Evolutionary conservation across 2,797 vertebrate genomes (phyloP), one percentile per base, ranked within the genome.

Genomic region (Parotocinclus haroldoi): DNA sequence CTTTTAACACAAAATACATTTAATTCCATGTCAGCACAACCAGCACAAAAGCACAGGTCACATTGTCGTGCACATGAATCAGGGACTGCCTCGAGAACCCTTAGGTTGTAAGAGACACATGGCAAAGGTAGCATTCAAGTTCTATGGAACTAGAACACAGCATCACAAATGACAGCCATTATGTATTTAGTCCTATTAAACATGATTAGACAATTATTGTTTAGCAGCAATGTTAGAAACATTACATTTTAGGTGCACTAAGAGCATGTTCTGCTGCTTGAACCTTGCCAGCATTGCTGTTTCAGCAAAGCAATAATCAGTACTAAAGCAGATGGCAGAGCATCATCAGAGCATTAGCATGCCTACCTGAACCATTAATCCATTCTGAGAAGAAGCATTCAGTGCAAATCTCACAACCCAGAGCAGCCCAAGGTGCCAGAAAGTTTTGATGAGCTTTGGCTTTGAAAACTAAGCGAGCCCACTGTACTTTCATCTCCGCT

Each of bases 341-440:
- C 57, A 18, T n/a, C n/a, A n/a, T n/a, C n/a, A n/a, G n/a, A 49
- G 66, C 57, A 55, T 66, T 49, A 60, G 57, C 57, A 40, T 61
- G 63, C 60, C 63, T 65, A 71, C 69, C 69, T 54, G 61, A 65
- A 58, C 37, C 7, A 40, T 42, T 71, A 65, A 71, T 71, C 69
- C 50, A 39, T 65, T 71, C 65, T 71, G 46, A 71, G 56, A 54
- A 17, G 18, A 63, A 57, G 16, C n/a, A n/a, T 54, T 71, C 48
- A 46, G 68, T 46, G 16, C 7, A 14, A 54, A 27, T 36, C 68
- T 62, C 5, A 2, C 17, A 53, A 63, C 42, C 54, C 12, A 12
- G 50, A 63, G 57, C 63, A 18, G 37, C 11, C 63, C 44, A 50
- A 42, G 27, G 27, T 59, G 36, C 52, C 45, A 37, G 17, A 46